A percentile compares a stretch with the other conserved stretches of the same genome.
phyloP scores from a whole-genome alignment of 2,113 vertebrate species.

The Mustela nigripes region DNA sequence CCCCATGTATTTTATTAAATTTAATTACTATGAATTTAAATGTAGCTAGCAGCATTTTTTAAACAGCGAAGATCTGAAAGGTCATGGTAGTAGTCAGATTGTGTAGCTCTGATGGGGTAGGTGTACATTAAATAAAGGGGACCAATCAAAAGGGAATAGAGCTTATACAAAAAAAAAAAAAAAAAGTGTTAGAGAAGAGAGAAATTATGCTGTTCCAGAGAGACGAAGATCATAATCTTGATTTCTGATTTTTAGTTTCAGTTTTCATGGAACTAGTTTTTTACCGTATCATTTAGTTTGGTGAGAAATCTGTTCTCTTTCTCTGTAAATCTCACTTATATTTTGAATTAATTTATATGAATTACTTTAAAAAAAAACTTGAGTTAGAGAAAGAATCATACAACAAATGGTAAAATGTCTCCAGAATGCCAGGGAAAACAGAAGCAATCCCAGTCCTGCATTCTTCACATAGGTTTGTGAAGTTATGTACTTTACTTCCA shows the following conservation, averaged over 20 bases:
- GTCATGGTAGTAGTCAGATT: not conserved
- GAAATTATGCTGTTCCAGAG: not conserved
- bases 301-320: not conserved
- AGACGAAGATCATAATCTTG: not conserved
- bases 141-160: not conserved
- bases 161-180: not conserved
- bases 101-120: not conserved
- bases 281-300: not conserved
- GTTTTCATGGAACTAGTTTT: not conserved
- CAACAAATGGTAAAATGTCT: not conserved
- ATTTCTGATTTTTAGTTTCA: not conserved
- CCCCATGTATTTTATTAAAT: not conserved
- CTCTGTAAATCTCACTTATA: not conserved
- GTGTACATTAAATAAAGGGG: not conserved
- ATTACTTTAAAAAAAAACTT: not conserved
- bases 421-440: not conserved
- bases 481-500: not conserved
- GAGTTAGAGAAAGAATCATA: not conserved
- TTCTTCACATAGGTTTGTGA: not conserved
- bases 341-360: not conserved
- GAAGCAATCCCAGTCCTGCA: not conserved
- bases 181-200: not conserved
- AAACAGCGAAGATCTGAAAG: not conserved
- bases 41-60: not conserved
- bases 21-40: slow-evolving; percentile 16